Conservation (phyloP, 2,113 vertebrate genomes). For the Pyxicephalus adspersus region DNA sequence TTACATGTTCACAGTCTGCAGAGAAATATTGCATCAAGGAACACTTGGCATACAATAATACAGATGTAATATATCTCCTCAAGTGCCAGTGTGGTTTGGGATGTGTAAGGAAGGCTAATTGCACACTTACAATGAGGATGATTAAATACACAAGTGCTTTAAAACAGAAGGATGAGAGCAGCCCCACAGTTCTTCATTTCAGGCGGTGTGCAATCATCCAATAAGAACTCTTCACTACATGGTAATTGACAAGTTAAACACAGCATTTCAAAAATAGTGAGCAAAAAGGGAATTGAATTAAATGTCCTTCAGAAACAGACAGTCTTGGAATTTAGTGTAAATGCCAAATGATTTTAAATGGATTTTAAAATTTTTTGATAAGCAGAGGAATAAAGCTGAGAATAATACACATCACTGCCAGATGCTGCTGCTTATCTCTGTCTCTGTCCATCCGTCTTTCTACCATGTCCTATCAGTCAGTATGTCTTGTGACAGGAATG, state of each 20-base stretch:
- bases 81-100: slow-evolving; percentile 50
- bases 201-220: slow-evolving; percentile 48
- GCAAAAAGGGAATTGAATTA: slow-evolving; percentile 38
- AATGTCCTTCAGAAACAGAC: slow-evolving; percentile 31
- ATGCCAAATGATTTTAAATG: slow-evolving; percentile 21
- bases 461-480: slow-evolving; percentile 1
- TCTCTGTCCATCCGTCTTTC: slow-evolving; percentile 2
- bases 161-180: slow-evolving; percentile 52
- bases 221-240: slow-evolving; percentile 42
- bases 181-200: slow-evolving; percentile 46
- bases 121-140: slow-evolving; percentile 48
- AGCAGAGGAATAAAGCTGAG: slow-evolving; percentile 10
- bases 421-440: not conserved
- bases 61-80: slow-evolving; percentile 47
- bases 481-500: not conserved
- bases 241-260: slow-evolving; percentile 52
- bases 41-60: slow-evolving; percentile 30
- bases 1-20: slow-evolving; percentile 32
- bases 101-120: slow-evolving; percentile 53
- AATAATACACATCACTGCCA: not conserved
- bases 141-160: slow-evolving; percentile 54
- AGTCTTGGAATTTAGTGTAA: slow-evolving; percentile 21
- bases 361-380: slow-evolving; percentile 31
- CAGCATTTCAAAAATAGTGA: slow-evolving; percentile 14
- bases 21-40: slow-evolving; percentile 34